A percentile compares a stretch with the other conserved stretches of the same genome.
phyloP scores from a whole-genome alignment of 2,797 vertebrate species.

The Argyrosomus regius region DNA sequence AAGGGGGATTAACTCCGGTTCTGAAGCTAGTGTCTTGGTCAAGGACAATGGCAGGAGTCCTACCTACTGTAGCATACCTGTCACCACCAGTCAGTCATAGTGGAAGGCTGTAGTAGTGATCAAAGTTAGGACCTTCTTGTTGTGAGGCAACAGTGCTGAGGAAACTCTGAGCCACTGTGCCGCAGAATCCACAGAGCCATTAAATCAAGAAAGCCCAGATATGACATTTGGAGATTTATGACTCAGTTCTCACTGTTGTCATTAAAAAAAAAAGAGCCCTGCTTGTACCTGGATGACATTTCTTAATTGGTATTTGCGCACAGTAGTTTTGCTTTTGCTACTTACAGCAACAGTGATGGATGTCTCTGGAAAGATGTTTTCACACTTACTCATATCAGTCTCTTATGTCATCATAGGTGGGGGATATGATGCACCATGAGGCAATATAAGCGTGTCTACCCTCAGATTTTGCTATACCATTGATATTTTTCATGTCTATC shows the following conservation, averaged over 20 bases:
- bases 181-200: slow-evolving; percentile 23
- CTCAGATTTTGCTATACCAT: not conserved
- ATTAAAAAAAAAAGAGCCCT: slow-evolving; percentile 17
- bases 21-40: slow-evolving; percentile 5
- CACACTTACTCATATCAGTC: not conserved
- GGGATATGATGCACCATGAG: not conserved
- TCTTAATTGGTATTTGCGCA: slow-evolving; percentile 22
- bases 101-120: not conserved
- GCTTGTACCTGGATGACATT: slow-evolving; percentile 19
- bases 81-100: not conserved
- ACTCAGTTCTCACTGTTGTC: slow-evolving; percentile 38
- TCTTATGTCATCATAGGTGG: not conserved
- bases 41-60: slow-evolving; percentile 12
- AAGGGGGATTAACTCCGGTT: not conserved
- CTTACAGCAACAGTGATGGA: not conserved
- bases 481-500: not conserved
- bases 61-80: not conserved
- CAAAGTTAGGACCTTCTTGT: slow-evolving; percentile 1
- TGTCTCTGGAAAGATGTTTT: not conserved
- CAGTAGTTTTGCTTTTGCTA: not conserved
- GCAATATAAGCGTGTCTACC: not conserved
- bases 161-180: slow-evolving; percentile 1
- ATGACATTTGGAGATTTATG: slow-evolving; percentile 54
- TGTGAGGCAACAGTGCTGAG: slow-evolving; percentile 1
- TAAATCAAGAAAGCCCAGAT: slow-evolving; percentile 35